These are phyloP conservation scores for Anoplophora glabripennis DNA, from an alignment of 1,140 invertebrate genomes.

Conservation along the genomic window DNA sequence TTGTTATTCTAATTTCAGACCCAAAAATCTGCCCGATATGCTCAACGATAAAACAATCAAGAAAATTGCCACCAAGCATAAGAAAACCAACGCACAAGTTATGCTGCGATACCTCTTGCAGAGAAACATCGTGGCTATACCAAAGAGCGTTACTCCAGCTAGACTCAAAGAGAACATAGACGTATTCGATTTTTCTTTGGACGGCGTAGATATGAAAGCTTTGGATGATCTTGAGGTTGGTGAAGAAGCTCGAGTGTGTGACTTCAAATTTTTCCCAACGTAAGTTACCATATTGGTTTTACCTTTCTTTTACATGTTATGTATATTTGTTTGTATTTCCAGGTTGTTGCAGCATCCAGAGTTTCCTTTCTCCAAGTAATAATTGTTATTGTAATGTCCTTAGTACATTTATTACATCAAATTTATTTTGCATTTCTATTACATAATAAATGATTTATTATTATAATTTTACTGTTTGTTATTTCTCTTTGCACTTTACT, in stretches of 20 bases:
- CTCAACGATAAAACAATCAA: slow-evolving; percentile 65
- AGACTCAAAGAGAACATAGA: slow-evolving; percentile 66
- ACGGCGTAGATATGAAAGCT: slow-evolving; percentile 54
- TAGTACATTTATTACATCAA: no score
- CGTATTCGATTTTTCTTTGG: slow-evolving; percentile 63
- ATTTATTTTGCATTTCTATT: slow-evolving; percentile 2
- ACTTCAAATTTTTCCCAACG: slow-evolving; percentile 60
- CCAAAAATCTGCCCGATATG: slow-evolving; percentile 61
- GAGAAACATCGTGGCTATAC: slow-evolving; percentile 72
- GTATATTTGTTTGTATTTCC: slow-evolving; percentile 36
- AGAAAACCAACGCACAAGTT: slow-evolving; percentile 74
- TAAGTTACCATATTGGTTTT: slow-evolving; percentile 12
- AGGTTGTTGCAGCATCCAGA: slow-evolving; percentile 63
- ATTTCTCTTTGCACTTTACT: no score
- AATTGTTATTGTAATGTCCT: no score
- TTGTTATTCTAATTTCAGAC: slow-evolving; percentile 45
- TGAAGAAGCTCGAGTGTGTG: slow-evolving; percentile 60
- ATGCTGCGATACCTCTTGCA: slow-evolving; percentile 74
- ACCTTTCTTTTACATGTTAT: neutral
- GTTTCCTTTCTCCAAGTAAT: slow-evolving; percentile 51
- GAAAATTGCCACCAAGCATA: slow-evolving; percentile 65
- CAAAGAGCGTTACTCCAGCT: slow-evolving; percentile 74
- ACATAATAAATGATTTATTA: no score
- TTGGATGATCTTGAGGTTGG: slow-evolving; percentile 61
- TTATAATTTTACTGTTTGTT: no score